Evolutionary conservation across 2,888 invertebrate genomes (phyloP).

Genomic region (Eilema caniola): DNA sequence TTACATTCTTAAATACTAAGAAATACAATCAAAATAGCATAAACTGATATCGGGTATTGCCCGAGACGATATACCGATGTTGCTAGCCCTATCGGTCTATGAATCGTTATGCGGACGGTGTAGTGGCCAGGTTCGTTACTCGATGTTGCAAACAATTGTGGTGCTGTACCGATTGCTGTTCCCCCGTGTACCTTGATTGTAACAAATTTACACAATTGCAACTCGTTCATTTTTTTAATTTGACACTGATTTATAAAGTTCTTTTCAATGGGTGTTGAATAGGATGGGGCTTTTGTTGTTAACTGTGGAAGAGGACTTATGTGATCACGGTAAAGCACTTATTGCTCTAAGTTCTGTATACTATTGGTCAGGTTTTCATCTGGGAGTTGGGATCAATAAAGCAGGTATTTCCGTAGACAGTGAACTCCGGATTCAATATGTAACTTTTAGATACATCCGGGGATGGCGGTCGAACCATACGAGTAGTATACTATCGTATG

Average conservation of each 20-base stretch:
- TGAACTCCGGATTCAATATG: no score
- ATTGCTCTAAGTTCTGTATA: no score
- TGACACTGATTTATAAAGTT: slow-evolving; percentile 2
- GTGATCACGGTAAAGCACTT: background rate
- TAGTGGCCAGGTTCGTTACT: slow-evolving; percentile 66
- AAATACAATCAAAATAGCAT: background rate
- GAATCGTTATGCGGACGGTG: slow-evolving; percentile 58
- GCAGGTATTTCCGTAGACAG: no score
- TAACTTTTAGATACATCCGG: no score
- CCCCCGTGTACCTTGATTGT: slow-evolving; percentile 57
- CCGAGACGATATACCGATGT: slow-evolving; percentile 4
- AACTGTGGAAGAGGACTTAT: background rate
- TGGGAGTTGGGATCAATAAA: no score
- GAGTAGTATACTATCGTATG: no score
- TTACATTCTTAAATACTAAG: background rate
- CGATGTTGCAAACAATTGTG: slow-evolving; percentile 61
- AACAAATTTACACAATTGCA: slow-evolving; percentile 38
- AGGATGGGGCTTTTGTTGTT: background rate
- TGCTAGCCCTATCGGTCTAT: slow-evolving; percentile 42
- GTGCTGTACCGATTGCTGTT: slow-evolving; percentile 52
- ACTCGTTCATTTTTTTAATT: slow-evolving; percentile 8
- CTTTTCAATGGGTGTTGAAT: background rate
- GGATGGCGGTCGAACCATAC: no score
- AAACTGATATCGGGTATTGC: background rate
- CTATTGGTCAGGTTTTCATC: no score